Conservation (phyloP, 2,888 invertebrate genomes). For the Ormyrus nitidulus region DNA sequence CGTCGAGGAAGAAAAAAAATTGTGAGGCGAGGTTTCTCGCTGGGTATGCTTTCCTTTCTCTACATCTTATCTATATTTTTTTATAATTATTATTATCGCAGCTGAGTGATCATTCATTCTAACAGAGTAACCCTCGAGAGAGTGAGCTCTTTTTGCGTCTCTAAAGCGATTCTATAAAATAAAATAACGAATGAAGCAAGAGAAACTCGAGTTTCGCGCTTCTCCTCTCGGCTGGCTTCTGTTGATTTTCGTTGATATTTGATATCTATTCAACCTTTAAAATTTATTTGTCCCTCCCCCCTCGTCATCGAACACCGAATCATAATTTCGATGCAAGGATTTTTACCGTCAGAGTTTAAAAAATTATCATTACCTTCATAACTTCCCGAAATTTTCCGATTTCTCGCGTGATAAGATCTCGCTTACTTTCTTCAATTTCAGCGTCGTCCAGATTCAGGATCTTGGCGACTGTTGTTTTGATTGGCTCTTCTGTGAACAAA, state of each 20-base stretch:
- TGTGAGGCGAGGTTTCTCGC: constrained; percentile 53
- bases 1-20: constrained; percentile 52
- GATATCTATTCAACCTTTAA: constrained; percentile 37
- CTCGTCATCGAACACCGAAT: constrained; percentile 47
- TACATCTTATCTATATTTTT: constrained; percentile 39
- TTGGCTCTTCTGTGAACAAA: constrained; percentile 77
- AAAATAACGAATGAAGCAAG: constrained; percentile 51
- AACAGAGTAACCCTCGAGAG: constrained; percentile 51
- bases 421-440: constrained; percentile 96
- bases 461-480: constrained; percentile 65
- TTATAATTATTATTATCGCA: constrained; percentile 49
- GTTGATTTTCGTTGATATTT: constrained; percentile 53
- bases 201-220: constrained; percentile 56
- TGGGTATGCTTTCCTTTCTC: constrained; percentile 54
- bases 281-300: constrained; percentile 21
- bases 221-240: constrained; percentile 56
- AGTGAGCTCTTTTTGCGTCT: constrained; percentile 35
- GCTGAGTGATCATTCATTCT: constrained; percentile 40
- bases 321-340: constrained; percentile 46
- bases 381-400: constrained; percentile 98
- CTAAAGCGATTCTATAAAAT: constrained; percentile 44
- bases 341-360: constrained; percentile 1
- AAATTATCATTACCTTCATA: constrained; percentile 86
- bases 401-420: constrained; percentile 96
- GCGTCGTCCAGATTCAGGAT: constrained; percentile 83